Evolutionary conservation across 2,888 invertebrate genomes (phyloP).

Genomic region (Campoletis raptor): DNA sequence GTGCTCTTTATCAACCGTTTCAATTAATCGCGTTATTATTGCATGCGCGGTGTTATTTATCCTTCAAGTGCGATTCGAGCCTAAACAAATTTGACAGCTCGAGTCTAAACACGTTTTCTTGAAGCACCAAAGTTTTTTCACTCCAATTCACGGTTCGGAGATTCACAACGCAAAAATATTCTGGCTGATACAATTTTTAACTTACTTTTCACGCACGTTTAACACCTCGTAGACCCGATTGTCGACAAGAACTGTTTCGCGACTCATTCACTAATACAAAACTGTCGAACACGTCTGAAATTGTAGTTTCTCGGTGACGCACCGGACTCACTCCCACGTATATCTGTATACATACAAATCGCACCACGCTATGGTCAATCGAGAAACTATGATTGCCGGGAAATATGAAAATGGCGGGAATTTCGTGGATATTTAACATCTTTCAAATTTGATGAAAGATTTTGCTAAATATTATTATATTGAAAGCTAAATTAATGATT

Average conservation of each 20-base stretch:
- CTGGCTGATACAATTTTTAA: not conserved
- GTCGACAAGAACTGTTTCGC: conserved; percentile 8
- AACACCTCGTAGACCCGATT: not conserved
- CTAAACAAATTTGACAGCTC: conserved; percentile 6
- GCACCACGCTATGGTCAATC: conserved; percentile 25
- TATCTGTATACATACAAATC: conserved; percentile 1
- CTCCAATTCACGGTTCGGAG: not conserved
- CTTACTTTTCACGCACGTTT: conserved; percentile 11
- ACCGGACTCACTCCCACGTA: conserved; percentile 1
- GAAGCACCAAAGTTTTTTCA: not conserved
- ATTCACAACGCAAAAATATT: not conserved
- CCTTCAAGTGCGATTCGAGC: not conserved
- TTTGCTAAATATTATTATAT: not conserved
- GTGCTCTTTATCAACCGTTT: not conserved
- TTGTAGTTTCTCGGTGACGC: conserved; percentile 23
- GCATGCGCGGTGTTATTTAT: not conserved
- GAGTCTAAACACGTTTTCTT: not conserved
- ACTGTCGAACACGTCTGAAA: conserved; percentile 26
- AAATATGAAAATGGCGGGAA: conserved; percentile 44
- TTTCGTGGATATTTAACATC: not conserved
- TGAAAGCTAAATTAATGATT: not conserved
- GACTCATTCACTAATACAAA: not conserved
- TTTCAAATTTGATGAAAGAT: not conserved
- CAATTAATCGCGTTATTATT: not conserved
- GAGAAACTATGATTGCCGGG: conserved; percentile 35